These are phyloP conservation scores for Aurelia coerulea DNA, from an alignment of 30 jellyfish, hydroid and myxozoan genomes.

Conservation along the genomic window DNA sequence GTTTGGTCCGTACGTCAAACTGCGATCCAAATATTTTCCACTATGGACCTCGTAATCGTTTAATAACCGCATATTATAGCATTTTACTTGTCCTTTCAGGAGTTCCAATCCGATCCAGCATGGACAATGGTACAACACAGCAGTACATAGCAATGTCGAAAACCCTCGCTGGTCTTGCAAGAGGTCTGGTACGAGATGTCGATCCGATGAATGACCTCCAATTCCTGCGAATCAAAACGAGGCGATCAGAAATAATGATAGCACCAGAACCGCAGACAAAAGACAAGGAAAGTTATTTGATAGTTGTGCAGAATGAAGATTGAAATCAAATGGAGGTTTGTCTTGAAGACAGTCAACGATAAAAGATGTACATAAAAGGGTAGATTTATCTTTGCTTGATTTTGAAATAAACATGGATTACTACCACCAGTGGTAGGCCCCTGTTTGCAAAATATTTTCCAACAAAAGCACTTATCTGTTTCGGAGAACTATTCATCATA, in stretches of 20 bases:
- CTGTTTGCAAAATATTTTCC: too few relatives aligned
- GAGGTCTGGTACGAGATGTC: slow-evolving; percentile 71
- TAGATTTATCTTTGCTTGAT: too few relatives aligned
- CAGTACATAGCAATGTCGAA: slow-evolving; percentile 68
- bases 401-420: too few relatives aligned
- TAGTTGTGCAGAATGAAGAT: slow-evolving; percentile 71
- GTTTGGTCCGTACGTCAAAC: too few relatives aligned
- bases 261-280: slow-evolving; percentile 71
- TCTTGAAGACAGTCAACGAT: too few relatives aligned
- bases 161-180: slow-evolving; percentile 50
- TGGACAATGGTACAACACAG: slow-evolving; percentile 74
- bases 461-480: too few relatives aligned
- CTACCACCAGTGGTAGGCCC: too few relatives aligned
- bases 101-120: slow-evolving; percentile 67
- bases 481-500: too few relatives aligned
- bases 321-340: slow-evolving; percentile 12
- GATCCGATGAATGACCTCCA: slow-evolving; percentile 72
- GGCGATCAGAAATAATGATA: slow-evolving; percentile 66
- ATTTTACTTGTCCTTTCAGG: slow-evolving; percentile 22
- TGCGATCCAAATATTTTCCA: too few relatives aligned
- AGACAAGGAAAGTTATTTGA: slow-evolving; percentile 66
- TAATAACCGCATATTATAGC: too few relatives aligned
- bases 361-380: too few relatives aligned
- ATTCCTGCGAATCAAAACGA: slow-evolving; percentile 66
- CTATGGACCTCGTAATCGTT: too few relatives aligned